phyloP scores from a whole-genome alignment of 2,797 vertebrate genomes.

The Parambassis ranga region DNA sequence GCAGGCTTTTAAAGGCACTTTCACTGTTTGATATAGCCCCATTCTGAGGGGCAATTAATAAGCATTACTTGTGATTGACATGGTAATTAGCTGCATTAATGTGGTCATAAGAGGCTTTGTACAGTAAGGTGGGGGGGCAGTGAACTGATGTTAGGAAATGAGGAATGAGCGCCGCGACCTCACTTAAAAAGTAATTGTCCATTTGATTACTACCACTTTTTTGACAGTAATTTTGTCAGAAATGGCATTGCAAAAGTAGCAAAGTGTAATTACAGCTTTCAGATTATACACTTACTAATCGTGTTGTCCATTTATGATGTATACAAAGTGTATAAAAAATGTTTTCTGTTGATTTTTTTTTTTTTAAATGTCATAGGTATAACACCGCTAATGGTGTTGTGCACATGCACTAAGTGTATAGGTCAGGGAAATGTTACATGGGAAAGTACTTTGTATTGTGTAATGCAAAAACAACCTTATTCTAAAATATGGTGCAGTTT shows the following conservation, averaged over 20 bases:
- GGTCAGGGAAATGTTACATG: neutral
- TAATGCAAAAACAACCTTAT: neutral
- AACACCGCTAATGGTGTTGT: neutral
- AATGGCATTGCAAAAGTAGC: slow-evolving; percentile 48
- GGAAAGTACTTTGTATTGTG: neutral
- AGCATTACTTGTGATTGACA: slow-evolving; percentile 85
- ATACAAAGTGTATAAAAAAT: slow-evolving; percentile 8
- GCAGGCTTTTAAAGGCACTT: slow-evolving; percentile 79
- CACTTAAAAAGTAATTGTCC: slow-evolving; percentile 79
- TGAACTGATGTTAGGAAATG: slow-evolving; percentile 60
- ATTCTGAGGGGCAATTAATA: slow-evolving; percentile 85
- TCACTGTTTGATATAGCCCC: slow-evolving; percentile 76
- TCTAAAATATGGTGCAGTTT: no score
- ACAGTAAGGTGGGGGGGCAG: slow-evolving; percentile 54
- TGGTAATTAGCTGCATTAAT: slow-evolving; percentile 86
- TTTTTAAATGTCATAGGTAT: slow-evolving; percentile 10
- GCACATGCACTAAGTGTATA: neutral
- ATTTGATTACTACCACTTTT: slow-evolving; percentile 69
- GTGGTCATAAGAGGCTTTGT: slow-evolving; percentile 82
- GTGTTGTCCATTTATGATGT: slow-evolving; percentile 13
- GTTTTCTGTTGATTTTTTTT: slow-evolving; percentile 5
- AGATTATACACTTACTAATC: slow-evolving; percentile 50
- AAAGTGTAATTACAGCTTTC: slow-evolving; percentile 54
- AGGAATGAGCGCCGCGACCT: slow-evolving; percentile 67
- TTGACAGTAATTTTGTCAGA: slow-evolving; percentile 68